Evolutionary conservation across 2,888 invertebrate genomes (phyloP).

Genomic region (Zaprionus bogoriensis): DNA sequence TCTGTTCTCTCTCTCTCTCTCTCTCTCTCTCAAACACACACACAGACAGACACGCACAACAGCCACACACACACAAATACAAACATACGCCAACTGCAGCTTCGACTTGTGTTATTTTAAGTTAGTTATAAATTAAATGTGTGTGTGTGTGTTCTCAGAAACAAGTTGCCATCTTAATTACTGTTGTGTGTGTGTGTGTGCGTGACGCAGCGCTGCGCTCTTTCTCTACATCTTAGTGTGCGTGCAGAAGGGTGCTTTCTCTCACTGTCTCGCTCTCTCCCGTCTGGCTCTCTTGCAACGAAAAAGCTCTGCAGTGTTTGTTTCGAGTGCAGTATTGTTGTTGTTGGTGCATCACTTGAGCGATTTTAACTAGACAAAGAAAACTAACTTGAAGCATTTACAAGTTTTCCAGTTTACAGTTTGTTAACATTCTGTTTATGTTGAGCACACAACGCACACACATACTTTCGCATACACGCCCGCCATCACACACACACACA

Average conservation of each 20-base stretch:
- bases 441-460: constrained; percentile 14
- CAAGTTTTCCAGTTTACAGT: constrained; percentile 17
- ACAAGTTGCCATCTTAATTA: constrained; percentile 11
- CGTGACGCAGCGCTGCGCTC: constrained; percentile 18
- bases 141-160: constrained; percentile 16
- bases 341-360: constrained; percentile 47
- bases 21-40: no score
- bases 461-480: no score
- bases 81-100: constrained; percentile 30
- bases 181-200: constrained; percentile 14
- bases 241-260: neutral
- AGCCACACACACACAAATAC: neutral
- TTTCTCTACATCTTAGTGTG: constrained; percentile 4
- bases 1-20: no score
- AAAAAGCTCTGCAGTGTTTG: constrained; percentile 49
- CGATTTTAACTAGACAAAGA: constrained; percentile 20
- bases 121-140: constrained; percentile 37
- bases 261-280: constrained; percentile 2
- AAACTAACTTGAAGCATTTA: constrained; percentile 19
- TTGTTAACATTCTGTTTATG: constrained; percentile 38
- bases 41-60: neutral
- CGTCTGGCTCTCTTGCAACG: constrained; percentile 4
- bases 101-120: constrained; percentile 38
- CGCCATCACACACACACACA: constrained; percentile 12
- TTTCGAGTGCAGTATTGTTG: constrained; percentile 47